Evolutionary conservation across 1,140 invertebrate genomes (phyloP), one percentile per base, ranked within the genome.

Genomic region (Euura saliciscinereae): DNA sequence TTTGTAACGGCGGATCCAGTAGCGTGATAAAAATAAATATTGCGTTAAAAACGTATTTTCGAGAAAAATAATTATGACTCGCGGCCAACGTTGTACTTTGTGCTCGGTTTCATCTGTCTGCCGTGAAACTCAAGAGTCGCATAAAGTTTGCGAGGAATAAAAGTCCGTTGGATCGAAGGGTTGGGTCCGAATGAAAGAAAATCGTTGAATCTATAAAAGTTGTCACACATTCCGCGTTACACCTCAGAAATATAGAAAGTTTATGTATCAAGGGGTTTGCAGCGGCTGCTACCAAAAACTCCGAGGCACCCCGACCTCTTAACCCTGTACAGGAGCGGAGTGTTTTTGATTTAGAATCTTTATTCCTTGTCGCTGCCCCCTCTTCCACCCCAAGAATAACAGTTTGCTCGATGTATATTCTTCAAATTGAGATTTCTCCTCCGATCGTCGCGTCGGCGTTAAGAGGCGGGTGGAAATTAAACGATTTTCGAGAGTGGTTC

Each of bases 191-290:
- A 59, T 59, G 8, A n/a, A 11, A 59, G 51, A n/a, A 59, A 59
- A 59, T 59, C 51, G 51, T 59, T 59, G 51, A 59, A 59, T 59
- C 51, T 59, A 59, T 59, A 59, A 59, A 59, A 59, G 51, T 59
- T 59, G 51, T 59, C 51, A 11, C 51, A 59, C 51, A 59, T 59
- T 59, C 51, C 28, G 28, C 28, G 28, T 13, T 64, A 10, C 59
- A 64, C 59, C 59, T 64, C 66, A 10, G 11, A 67, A 67, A 67
- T 67, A 67, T 67, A 67, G 66, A 67, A 43, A 67, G 66, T 67
- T 67, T 67, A 67, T 67, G 66, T 67, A 43, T 43, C 8, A 28
- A 43, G 66, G 66, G 66, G 43, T 11, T 43, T 8, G 11, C 66
- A 43, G 66, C 11, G 59, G 59, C 59, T 10, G 59, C 59, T 10